A percentile compares a stretch with the other conserved stretches of the same genome.
These are phyloP conservation scores for Rhadinocentrus ornatus DNA, from an alignment of 2,797 vertebrate genomes.

Conservation along the genomic window DNA sequence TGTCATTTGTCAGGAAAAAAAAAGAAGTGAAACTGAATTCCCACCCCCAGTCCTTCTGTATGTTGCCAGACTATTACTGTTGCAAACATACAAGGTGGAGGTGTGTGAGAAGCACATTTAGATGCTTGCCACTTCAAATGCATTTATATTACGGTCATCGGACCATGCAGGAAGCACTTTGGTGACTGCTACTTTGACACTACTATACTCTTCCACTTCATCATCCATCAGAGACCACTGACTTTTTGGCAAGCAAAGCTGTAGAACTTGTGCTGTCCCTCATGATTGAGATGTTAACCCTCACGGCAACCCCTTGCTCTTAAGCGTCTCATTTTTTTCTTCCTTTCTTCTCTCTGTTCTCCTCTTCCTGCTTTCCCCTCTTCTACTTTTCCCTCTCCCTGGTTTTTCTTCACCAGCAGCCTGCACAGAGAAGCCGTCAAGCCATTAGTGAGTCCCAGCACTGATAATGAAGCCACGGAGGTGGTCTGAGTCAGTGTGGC, in stretches of 20 bases:
- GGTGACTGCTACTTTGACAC: slow-evolving; percentile 36
- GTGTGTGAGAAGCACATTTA: slow-evolving; percentile 31
- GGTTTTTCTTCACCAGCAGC: slow-evolving; percentile 58
- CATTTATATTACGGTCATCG: slow-evolving; percentile 25
- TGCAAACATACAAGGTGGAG: slow-evolving; percentile 75
- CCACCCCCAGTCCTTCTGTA: slow-evolving; percentile 89
- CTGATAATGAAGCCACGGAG: slow-evolving; percentile 81
- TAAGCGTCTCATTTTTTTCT: slow-evolving; percentile 40
- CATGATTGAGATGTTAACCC: slow-evolving; percentile 77
- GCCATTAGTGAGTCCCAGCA: slow-evolving; percentile 77
- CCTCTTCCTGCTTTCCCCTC: slow-evolving; percentile 12
- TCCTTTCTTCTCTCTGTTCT: slow-evolving; percentile 12
- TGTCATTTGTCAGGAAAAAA: slow-evolving; percentile 82
- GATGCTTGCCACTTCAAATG: slow-evolving; percentile 40
- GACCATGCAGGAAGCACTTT: slow-evolving; percentile 14
- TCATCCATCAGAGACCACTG: slow-evolving; percentile 44
- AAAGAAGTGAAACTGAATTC: slow-evolving; percentile 74
- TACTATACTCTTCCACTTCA: slow-evolving; percentile 26
- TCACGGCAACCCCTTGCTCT: slow-evolving; percentile 53
- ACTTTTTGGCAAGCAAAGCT: slow-evolving; percentile 51
- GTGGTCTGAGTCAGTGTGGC: slow-evolving; percentile 73
- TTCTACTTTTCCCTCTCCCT: slow-evolving; percentile 14
- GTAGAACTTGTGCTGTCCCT: slow-evolving; percentile 61
- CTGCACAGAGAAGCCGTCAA: slow-evolving; percentile 61
- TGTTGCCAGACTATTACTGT: slow-evolving; percentile 75